phyloP scores from a whole-genome alignment of 2,888 invertebrate species.

The Mesopsocus fuscifrons region DNA sequence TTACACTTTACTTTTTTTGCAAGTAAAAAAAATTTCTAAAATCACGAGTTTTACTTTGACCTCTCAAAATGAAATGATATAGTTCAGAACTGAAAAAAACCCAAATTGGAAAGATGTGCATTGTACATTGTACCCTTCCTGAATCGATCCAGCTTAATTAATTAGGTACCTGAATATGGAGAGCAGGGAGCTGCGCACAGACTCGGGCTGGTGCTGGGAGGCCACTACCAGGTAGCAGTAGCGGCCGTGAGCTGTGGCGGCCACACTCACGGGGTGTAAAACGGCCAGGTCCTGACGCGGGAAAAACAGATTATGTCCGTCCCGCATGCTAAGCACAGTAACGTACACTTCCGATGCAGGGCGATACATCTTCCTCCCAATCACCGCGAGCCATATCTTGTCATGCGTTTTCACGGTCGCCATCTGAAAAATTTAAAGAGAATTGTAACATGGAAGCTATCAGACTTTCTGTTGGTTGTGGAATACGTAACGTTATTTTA shows the following conservation, averaged over 20 bases:
- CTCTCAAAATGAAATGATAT: too few species aligned
- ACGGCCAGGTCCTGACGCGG: background rate
- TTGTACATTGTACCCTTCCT: background rate
- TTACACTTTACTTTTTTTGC: too few species aligned
- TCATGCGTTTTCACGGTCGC: slow-evolving; percentile 16
- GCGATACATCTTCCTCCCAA: background rate
- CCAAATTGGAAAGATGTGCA: background rate
- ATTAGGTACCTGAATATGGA: slow-evolving; percentile 1
- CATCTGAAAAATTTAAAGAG: slow-evolving; percentile 17
- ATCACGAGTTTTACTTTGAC: too few species aligned
- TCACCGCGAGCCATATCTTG: slow-evolving; percentile 16
- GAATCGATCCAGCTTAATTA: background rate
- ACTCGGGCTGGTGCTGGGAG: background rate
- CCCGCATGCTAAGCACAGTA: background rate
- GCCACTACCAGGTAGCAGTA: background rate
- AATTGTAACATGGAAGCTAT: background rate
- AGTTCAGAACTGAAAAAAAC: too few species aligned
- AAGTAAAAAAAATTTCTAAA: too few species aligned
- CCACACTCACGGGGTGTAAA: background rate
- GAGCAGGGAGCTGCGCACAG: background rate
- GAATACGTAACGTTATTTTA: too few species aligned
- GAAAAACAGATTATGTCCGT: background rate
- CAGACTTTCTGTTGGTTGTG: background rate
- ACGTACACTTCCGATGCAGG: background rate
- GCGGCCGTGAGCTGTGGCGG: background rate